Evolutionary conservation across 2,888 invertebrate genomes (phyloP), one percentile per base, ranked within the genome.

Genomic region (Luperina nickerlii): DNA sequence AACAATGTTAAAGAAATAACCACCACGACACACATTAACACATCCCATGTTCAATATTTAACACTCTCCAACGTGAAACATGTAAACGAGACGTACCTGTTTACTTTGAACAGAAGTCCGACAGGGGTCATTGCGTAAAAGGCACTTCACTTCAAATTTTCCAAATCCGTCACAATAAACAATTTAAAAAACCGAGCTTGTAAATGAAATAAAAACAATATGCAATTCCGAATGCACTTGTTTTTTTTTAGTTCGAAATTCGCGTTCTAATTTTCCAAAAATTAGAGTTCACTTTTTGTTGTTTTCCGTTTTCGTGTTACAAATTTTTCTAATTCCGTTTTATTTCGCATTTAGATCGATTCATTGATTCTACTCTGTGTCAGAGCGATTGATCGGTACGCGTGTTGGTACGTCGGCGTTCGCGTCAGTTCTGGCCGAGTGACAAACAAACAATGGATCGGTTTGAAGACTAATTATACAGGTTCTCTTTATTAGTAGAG

Each of bases 31-130:
- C 89, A 80, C 86, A 91, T 92, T 92, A 92, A 91, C 92, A 91
- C 92, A 92, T 92, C 92, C 90, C 92, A 92, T 91, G 90, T 92
- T 91, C 90, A 92, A 92, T 92, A 92, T 92, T 92, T 93, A 93
- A 92, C 92, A 90, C 91, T 88, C 88, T 85, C 84, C 74, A 57
- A 76, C 78, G 65, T 74, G 81, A 73, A 82, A 87, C 84, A 90
- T 89, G 88, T 83, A 88, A 89, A 90, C 87, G 86, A 92, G 63
- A 93, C 96, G 93, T 95, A 97, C 97, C 97, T 97, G 95, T 97
- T 97, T 93, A 97, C 96, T 95, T 97, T 97, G 91, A 97, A 97
- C 93, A 97, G 95, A 91, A 97, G 96, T 95, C 97, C 97, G 88
- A 97, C 97, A 70, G 97, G 97, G 96, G 97, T 97, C 97, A 97